phyloP scores from a whole-genome alignment of 2,113 vertebrate species.

The Thamnaconus septentrionalis region DNA sequence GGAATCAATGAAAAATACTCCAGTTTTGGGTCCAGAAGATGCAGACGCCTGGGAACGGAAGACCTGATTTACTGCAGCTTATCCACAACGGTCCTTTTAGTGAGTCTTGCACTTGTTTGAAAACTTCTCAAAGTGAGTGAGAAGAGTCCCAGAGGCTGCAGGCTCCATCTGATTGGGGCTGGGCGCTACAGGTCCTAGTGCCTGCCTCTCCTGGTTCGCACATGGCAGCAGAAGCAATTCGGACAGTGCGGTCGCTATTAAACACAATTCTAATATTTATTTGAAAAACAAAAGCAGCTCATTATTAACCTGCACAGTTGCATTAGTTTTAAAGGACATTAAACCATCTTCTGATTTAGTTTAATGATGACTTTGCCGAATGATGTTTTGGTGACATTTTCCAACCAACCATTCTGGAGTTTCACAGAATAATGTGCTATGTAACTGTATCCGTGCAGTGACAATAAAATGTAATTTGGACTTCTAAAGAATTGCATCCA shows the following conservation, averaged over 20 bases:
- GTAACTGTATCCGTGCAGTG: no score
- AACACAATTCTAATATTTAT: not conserved
- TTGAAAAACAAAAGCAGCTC: not conserved
- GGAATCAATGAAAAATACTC: conserved; percentile 54
- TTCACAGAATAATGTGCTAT: no score
- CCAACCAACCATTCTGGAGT: no score
- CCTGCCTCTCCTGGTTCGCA: not conserved
- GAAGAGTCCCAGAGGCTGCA: conserved; percentile 50
- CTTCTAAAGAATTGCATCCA: no score
- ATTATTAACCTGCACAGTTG: no score
- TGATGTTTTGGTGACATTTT: no score
- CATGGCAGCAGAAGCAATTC: not conserved
- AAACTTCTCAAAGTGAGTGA: conserved; percentile 73
- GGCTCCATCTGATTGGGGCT: conserved; percentile 8
- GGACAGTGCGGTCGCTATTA: not conserved
- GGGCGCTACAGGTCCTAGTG: conserved; percentile 74
- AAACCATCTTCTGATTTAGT: no score
- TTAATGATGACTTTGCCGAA: no score
- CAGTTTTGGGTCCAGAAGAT: conserved; percentile 50
- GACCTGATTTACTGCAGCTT: conserved; percentile 32
- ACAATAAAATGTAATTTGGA: no score
- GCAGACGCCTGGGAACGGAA: conserved; percentile 20
- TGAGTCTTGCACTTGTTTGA: conserved; percentile 71
- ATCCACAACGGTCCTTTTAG: conserved; percentile 56
- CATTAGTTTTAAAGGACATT: no score